Conservation (phyloP, 2,797 vertebrate genomes). For the Hemitrygon akajei region DNA sequence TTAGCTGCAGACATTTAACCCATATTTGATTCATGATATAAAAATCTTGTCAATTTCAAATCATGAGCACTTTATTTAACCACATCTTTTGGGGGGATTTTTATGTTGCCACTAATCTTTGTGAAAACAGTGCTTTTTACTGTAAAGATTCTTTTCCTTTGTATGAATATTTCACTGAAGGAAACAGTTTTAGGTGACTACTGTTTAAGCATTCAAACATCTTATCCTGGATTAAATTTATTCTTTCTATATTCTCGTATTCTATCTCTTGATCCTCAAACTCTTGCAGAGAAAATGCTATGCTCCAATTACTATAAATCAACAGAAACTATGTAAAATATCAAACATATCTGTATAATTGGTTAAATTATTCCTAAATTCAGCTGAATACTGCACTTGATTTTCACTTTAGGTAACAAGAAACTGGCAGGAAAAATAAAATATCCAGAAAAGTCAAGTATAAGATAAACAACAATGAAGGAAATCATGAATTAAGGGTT, state of each 20-base stretch:
- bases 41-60: not conserved
- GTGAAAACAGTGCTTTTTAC: not conserved
- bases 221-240: too few species aligned
- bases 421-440: not conserved
- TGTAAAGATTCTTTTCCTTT: not conserved
- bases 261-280: too few species aligned
- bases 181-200: not conserved
- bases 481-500: not conserved
- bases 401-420: not conserved
- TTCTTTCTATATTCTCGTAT: too few species aligned
- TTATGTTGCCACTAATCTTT: not conserved
- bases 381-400: not conserved
- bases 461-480: not conserved
- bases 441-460: not conserved
- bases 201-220: not conserved
- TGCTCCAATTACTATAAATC: not conserved
- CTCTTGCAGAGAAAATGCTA: not conserved
- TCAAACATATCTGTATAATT: not conserved
- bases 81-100: not conserved
- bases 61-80: not conserved
- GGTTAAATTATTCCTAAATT: not conserved
- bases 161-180: not conserved
- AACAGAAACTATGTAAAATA: not conserved
- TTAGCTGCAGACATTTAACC: not conserved
- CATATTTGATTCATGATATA: not conserved